Evolutionary conservation across 2,797 vertebrate species (phyloP).

Genomic region (Coracias cyanogaster): DNA sequence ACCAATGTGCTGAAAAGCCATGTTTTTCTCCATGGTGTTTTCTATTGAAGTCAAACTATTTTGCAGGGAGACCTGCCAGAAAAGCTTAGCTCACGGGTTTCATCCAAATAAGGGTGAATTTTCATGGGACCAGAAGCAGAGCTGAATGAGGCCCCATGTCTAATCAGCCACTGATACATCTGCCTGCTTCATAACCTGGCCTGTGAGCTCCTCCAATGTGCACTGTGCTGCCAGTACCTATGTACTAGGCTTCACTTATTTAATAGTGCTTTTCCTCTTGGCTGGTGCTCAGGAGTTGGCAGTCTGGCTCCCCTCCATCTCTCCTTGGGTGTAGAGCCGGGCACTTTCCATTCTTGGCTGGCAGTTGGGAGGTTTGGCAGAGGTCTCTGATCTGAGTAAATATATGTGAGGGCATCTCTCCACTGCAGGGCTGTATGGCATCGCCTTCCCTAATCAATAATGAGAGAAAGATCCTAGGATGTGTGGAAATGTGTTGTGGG

Average conservation of each 20-base stretch:
- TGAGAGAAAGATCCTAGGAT: conserved; percentile 31
- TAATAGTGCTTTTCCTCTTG: conserved; percentile 47
- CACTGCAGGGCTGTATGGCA: conserved; percentile 7
- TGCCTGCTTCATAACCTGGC: not conserved
- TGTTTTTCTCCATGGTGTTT: conserved; percentile 59
- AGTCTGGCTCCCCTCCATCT: conserved; percentile 59
- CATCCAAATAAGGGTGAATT: conserved; percentile 15
- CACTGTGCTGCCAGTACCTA: not conserved
- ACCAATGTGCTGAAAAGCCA: not conserved
- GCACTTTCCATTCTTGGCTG: conserved; percentile 66
- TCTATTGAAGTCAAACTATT: conserved; percentile 59
- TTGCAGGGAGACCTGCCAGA: conserved; percentile 47
- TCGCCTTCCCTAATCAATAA: conserved; percentile 60
- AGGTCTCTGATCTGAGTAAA: conserved; percentile 58
- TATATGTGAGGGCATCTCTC: conserved; percentile 53
- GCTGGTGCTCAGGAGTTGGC: conserved; percentile 16
- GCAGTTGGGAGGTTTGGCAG: conserved; percentile 56
- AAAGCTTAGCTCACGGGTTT: not conserved
- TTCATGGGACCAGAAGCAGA: not conserved
- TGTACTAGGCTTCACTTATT: conserved; percentile 6
- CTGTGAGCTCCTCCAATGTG: not conserved
- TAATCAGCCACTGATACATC: not conserved
- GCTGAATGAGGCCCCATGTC: fast-evolving
- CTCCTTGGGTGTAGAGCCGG: conserved; percentile 54
- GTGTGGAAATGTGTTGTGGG: conserved; percentile 45